Percentiles rank a stretch among this genome's conserved stretches.
phyloP scores from a whole-genome alignment of 2,888 invertebrate genomes.

The Caenorhabditis angaria region DNA sequence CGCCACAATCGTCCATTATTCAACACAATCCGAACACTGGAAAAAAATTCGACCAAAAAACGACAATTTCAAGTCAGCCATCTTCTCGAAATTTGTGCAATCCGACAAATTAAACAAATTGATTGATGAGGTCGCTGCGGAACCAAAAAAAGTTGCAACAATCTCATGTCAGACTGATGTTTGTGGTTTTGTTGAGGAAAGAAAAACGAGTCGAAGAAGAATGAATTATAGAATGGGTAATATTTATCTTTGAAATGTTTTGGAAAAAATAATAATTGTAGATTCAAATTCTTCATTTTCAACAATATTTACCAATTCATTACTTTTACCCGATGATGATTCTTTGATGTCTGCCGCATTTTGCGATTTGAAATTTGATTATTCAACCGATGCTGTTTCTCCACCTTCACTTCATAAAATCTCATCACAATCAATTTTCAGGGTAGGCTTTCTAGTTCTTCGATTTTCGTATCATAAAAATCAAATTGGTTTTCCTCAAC shows the following conservation, averaged over 20 bases:
- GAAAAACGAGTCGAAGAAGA: slow-evolving; percentile 29
- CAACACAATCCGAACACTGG: slow-evolving; percentile 54
- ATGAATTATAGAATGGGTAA: slow-evolving; percentile 29
- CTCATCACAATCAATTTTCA: slow-evolving; percentile 46
- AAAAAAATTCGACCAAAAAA: slow-evolving; percentile 43
- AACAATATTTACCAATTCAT: slow-evolving; percentile 35
- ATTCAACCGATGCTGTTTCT: slow-evolving; percentile 28
- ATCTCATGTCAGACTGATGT: slow-evolving; percentile 43
- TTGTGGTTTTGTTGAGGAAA: slow-evolving; percentile 29
- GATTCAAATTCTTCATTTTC: slow-evolving; percentile 50
- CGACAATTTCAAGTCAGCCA: slow-evolving; percentile 47
- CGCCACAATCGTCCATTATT: slow-evolving; percentile 42
- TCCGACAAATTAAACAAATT: slow-evolving; percentile 56
- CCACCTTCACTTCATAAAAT: slow-evolving; percentile 28
- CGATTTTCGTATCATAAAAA: too few relatives aligned
- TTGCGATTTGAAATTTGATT: slow-evolving; percentile 61
- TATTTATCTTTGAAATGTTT: background rate
- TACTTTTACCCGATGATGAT: slow-evolving; percentile 58
- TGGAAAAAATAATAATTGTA: slow-evolving; percentile 3
- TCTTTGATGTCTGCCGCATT: slow-evolving; percentile 65
- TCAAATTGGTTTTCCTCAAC: background rate
- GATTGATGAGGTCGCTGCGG: slow-evolving; percentile 49
- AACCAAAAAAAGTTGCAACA: slow-evolving; percentile 35
- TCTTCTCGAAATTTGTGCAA: slow-evolving; percentile 58
- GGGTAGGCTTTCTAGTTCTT: slow-evolving; percentile 18